Base-by-base conservation (phyloP, 2,888 invertebrate species). In the Trisateles emortualis region DNA sequence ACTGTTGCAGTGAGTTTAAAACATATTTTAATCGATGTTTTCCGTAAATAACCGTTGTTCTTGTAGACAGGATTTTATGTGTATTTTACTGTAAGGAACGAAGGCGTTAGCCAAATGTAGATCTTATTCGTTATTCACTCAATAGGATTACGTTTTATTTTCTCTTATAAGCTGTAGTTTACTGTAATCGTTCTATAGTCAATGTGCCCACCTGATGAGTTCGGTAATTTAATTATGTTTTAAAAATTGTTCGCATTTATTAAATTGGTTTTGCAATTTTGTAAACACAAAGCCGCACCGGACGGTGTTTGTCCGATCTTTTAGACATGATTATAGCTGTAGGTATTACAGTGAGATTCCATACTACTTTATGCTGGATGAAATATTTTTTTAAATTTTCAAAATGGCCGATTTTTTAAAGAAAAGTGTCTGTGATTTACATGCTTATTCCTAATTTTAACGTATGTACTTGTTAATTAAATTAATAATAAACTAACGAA, bases 361-460 rank as follows among this genome's bases (percentile, higher is more conserved):
- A 33, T 33, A 33, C 14, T 26, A 26, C 9, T 26, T 3, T 6
- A 26, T 26, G 8, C 8, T 8, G 5, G 26, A 26, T 26, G 26
- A 26, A 26, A 26, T 8, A 6, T 8, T 26, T 26, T 26, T 4
- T 26, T 8, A 26, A 26, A 26, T 8, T 79, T 78, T 70, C 76
- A 74, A 73, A 79, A 79, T 80, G 87, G 79, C 87, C 82, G 87
- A 81, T 83, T 83, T 79, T 41, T 56, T 59, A 64, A 84, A 84
- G 82, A 83, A 85, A 88, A 87, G 86, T 86, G 90, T 90, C 92
- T 92, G 92, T 92, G 92, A 92, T 92, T 90, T 91, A 91, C 88
- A 83, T 87, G 90, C 91, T 90, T 91, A 90, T 87, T 88, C 83
- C 81, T 90, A 86, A 83, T 86, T 52, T 86, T 86, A 81, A 78